Evolutionary conservation across 2,888 invertebrate genomes (phyloP), one percentile per base, ranked within the genome.

Genomic region (Eudasyphora cyanicolor): DNA sequence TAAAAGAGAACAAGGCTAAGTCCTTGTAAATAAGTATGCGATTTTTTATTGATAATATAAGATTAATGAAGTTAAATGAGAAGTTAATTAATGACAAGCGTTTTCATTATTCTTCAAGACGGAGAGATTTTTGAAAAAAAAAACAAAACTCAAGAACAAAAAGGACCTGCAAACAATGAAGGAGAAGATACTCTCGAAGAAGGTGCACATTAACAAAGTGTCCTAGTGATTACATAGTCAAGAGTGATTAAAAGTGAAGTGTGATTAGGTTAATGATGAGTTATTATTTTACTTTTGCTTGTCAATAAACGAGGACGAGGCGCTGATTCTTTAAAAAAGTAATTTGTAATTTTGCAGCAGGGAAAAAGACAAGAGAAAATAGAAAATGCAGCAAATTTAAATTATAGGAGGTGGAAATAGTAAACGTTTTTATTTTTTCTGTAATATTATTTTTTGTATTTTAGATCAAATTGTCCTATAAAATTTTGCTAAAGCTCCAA

Each of bases 61-160:
- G 80, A 83, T 83, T 79, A 80, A 83, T 83, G 70, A 79, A 80
- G 77, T 70, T 45, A 75, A 80, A 75, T 62, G 62, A 80, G 62
- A 19, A 80, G 45, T 70, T 29, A 82, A 82, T 77, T 77, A 77
- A 82, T 78, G 82, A 75, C 74, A 19, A 70, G 73, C 57, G 49
- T 71, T 64, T 67, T 54, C 71, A 57, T 57, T 57, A 57, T 57
- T 27, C n/a, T 57, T 57, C 57, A 12, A 57, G 12, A 21, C 2
- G 6, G 51, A 2, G 8, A n/a, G 10, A 51, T 27, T 6, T 57
- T 57, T 57, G 27, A 24, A 57, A 27, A 27, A 6, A n/a, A 27
- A 27, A 14, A 27, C 2, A 57, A 24, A 57, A 27, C 1, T n/a
- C n/a, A n/a, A 27, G 10, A 2, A 14, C 14, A 57, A 14, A 24